phyloP scores from a whole-genome alignment of 1,140 invertebrate genomes.

The Sarcophaga bullata region DNA sequence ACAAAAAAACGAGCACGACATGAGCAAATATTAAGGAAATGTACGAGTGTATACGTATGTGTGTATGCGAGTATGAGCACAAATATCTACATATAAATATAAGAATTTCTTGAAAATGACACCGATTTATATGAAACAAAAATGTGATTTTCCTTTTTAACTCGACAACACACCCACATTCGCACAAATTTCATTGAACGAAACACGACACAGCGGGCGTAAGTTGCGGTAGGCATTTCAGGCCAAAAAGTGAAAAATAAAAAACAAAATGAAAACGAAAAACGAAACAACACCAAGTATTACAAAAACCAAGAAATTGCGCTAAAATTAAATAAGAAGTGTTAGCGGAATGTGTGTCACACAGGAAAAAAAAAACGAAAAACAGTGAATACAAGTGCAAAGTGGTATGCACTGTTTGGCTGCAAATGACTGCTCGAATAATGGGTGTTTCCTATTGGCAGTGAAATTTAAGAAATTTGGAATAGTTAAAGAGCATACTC shows the following conservation, averaged over 20 bases:
- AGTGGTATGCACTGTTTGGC: neutral
- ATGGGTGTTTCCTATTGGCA: neutral
- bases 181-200: neutral
- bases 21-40: no score
- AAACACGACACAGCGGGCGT: neutral
- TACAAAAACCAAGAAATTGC: neutral
- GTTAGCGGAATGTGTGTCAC: constrained; percentile 13
- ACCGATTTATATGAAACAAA: constrained; percentile 34
- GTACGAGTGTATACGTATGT: neutral
- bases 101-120: constrained; percentile 31
- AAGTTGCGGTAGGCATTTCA: neutral
- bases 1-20: no score
- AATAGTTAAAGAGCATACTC: neutral
- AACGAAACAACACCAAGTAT: neutral
- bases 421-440: neutral
- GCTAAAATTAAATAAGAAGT: neutral
- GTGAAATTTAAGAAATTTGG: neutral
- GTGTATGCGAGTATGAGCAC: neutral
- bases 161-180: neutral
- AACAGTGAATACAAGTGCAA: neutral
- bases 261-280: neutral
- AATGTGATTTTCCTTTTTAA: constrained; percentile 3
- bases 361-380: neutral
- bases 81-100: neutral
- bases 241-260: neutral